A percentile compares a stretch with the other conserved stretches of the same genome.
Conservation (phyloP, 2,888 invertebrate genomes). For the Eupithecia insigniata region DNA sequence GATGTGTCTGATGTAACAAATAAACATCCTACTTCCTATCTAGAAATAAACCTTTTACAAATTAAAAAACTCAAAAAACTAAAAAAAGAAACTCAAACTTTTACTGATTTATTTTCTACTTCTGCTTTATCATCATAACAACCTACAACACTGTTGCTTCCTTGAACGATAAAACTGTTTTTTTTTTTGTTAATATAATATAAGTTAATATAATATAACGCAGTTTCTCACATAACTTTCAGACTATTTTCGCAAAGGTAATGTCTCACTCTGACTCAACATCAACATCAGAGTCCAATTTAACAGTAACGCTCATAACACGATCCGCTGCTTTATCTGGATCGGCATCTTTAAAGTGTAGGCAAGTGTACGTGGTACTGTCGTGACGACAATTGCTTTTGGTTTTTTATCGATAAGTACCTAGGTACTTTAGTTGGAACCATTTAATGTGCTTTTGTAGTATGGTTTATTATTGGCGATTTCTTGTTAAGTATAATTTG, state of each 20-base stretch:
- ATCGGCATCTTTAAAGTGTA: constrained; percentile 73
- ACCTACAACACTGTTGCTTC: neutral
- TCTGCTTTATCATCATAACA: neutral
- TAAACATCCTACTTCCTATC: too few species aligned
- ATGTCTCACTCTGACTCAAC: constrained; percentile 21
- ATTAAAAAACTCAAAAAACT: too few species aligned
- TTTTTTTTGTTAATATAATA: neutral
- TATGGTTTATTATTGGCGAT: too few species aligned
- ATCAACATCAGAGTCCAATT: constrained; percentile 39
- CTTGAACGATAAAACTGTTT: neutral
- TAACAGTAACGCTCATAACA: constrained; percentile 44
- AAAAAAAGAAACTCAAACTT: neutral
- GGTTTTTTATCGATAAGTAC: neutral
- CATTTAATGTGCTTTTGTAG: too few species aligned
- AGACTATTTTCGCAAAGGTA: constrained; percentile 22
- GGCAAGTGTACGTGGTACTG: constrained; percentile 60
- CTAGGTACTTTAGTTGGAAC: neutral
- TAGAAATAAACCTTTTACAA: too few species aligned
- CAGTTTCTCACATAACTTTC: constrained; percentile 22
- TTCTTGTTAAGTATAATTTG: too few species aligned
- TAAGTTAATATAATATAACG: too few species aligned
- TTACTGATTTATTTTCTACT: neutral
- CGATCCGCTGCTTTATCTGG: constrained; percentile 44
- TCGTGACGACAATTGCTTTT: constrained; percentile 30
- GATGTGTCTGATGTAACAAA: too few species aligned